phyloP scores from a whole-genome alignment of 1,140 invertebrate species.

The Monochamus saltuarius region DNA sequence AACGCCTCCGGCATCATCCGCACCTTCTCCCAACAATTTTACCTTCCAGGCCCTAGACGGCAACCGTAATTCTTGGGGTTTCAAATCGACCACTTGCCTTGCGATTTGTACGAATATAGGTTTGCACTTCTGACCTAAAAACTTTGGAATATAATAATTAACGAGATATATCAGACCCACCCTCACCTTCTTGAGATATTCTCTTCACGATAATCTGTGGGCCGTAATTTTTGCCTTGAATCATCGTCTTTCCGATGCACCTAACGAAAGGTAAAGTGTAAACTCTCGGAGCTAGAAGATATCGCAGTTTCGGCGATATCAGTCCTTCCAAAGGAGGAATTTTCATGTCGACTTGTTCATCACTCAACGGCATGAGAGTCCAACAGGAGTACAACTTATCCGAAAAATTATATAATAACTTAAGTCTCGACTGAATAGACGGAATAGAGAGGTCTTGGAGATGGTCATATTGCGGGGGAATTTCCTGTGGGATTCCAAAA shows the following conservation, averaged over 20 bases:
- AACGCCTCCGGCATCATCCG: constrained; percentile 70
- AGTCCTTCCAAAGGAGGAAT: constrained; percentile 53
- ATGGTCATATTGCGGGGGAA: constrained; percentile 62
- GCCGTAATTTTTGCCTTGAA: constrained; percentile 68
- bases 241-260: constrained; percentile 66
- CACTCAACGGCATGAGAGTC: constrained; percentile 61
- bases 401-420: constrained; percentile 64
- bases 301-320: constrained; percentile 56
- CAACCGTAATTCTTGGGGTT: constrained; percentile 60
- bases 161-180: constrained; percentile 14
- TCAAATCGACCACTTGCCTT: constrained; percentile 64
- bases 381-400: constrained; percentile 66
- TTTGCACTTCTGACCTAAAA: constrained; percentile 53
- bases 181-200: constrained; percentile 59
- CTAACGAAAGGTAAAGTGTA: constrained; percentile 67
- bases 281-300: constrained; percentile 60
- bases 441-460: constrained; percentile 57
- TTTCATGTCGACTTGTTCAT: constrained; percentile 50
- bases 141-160: neutral
- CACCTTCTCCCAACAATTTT: constrained; percentile 66
- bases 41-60: constrained; percentile 70
- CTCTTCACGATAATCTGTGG: constrained; percentile 67
- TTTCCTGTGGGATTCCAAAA: constrained; percentile 57
- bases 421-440: constrained; percentile 59
- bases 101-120: constrained; percentile 68